A percentile compares a stretch with the other conserved stretches of the same genome.
Conservation (phyloP, 1,140 invertebrate species). For the Diorhabda carinulata region DNA sequence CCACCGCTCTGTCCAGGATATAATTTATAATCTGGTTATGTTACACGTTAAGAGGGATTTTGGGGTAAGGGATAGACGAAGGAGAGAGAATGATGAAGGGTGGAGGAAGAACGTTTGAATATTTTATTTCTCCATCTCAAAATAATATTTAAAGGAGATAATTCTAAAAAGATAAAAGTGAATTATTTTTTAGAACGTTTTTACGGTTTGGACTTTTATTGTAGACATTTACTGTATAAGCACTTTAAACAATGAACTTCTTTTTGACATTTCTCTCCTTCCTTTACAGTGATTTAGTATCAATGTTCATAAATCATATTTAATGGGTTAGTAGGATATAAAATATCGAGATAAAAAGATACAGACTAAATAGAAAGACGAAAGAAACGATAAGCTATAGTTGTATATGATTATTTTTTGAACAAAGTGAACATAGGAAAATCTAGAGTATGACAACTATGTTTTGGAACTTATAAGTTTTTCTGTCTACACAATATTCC, state of each 20-base stretch:
- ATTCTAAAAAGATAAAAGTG: neutral
- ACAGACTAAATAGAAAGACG: too few relatives aligned
- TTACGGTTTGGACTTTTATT: neutral
- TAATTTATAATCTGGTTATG: conserved; percentile 6
- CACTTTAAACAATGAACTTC: neutral
- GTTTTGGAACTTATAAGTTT: too few relatives aligned
- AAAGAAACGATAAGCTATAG: too few relatives aligned
- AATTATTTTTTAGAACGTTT: neutral
- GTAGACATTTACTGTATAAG: neutral
- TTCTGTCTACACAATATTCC: too few relatives aligned
- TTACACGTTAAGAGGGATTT: neutral
- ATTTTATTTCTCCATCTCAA: neutral
- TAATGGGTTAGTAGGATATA: too few relatives aligned
- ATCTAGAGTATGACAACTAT: too few relatives aligned
- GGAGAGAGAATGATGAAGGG: neutral
- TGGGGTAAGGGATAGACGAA: neutral
- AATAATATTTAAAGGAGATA: neutral
- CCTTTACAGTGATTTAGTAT: too few relatives aligned
- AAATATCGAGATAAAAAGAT: too few relatives aligned
- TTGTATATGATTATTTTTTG: too few relatives aligned
- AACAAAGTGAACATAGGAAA: too few relatives aligned
- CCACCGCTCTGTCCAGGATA: neutral
- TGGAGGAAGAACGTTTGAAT: neutral
- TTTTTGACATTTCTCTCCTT: neutral
- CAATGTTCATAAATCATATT: too few relatives aligned